Evolutionary conservation across 2,113 vertebrate genomes (phyloP).

Genomic region (Mugil cephalus): DNA sequence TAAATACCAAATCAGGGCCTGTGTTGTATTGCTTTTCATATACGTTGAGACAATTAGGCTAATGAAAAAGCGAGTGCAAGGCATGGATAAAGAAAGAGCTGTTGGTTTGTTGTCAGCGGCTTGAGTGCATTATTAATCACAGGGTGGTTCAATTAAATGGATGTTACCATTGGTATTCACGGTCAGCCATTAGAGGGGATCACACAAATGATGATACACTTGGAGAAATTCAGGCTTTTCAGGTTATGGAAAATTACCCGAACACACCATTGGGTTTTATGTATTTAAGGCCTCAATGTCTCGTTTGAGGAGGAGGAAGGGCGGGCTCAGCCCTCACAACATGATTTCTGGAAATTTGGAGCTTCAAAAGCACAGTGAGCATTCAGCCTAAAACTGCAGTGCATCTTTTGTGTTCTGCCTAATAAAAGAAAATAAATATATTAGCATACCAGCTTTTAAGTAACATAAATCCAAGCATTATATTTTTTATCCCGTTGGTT

Average conservation of each 20-base stretch:
- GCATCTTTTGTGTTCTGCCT: background rate
- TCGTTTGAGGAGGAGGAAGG: background rate
- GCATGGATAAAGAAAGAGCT: background rate
- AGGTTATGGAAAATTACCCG: background rate
- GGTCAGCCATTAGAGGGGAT: constrained; percentile 9
- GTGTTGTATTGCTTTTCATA: too few species aligned
- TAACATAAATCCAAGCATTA: background rate
- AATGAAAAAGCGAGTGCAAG: background rate
- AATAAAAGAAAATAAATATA: background rate
- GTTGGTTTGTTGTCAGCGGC: background rate
- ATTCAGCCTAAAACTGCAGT: background rate
- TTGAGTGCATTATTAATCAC: background rate
- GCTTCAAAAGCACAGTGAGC: background rate
- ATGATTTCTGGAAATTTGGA: background rate
- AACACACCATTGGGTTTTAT: background rate
- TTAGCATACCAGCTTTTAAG: too few species aligned
- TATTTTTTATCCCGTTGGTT: background rate
- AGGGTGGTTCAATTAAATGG: background rate
- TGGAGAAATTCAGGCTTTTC: background rate
- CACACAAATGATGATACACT: background rate
- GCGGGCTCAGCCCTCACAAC: background rate
- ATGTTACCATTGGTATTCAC: constrained; percentile 5
- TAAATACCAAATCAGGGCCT: too few species aligned
- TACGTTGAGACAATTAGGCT: too few species aligned
- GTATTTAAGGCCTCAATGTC: background rate